These are phyloP conservation scores for Margaritifera margaritifera DNA, from an alignment of 2,888 invertebrate species.

Conservation along the genomic window DNA sequence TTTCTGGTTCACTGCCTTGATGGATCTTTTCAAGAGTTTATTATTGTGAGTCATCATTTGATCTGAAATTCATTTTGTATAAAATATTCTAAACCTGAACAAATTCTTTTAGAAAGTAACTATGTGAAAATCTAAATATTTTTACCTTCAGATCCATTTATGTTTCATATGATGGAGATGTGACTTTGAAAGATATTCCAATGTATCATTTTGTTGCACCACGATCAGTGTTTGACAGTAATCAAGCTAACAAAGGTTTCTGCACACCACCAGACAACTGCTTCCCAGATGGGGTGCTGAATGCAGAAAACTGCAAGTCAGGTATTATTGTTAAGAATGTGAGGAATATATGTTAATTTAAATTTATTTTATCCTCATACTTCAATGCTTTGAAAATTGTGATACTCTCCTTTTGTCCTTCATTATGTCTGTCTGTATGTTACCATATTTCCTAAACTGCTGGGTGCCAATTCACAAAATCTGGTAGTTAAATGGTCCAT, in stretches of 20 bases:
- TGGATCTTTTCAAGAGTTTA: no score
- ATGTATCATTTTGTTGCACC: conserved; percentile 53
- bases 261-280: conserved; percentile 59
- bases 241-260: conserved; percentile 66
- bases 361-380: no score
- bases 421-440: no score
- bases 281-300: conserved; percentile 62
- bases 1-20: no score
- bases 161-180: conserved; percentile 32
- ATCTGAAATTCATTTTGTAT: no score
- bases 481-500: no score
- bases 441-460: no score
- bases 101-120: background rate
- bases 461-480: no score
- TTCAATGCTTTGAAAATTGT: no score
- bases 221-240: conserved; percentile 52
- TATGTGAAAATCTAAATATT: background rate
- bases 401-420: no score
- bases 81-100: background rate
- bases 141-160: conserved; percentile 56
- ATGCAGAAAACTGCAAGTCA: conserved; percentile 56
- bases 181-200: conserved; percentile 48
- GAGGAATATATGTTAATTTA: background rate
- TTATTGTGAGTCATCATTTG: no score
- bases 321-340: conserved; percentile 25